These are phyloP conservation scores for Xanthorhoe designata DNA, from an alignment of 2,888 invertebrate genomes.

Conservation along the genomic window DNA sequence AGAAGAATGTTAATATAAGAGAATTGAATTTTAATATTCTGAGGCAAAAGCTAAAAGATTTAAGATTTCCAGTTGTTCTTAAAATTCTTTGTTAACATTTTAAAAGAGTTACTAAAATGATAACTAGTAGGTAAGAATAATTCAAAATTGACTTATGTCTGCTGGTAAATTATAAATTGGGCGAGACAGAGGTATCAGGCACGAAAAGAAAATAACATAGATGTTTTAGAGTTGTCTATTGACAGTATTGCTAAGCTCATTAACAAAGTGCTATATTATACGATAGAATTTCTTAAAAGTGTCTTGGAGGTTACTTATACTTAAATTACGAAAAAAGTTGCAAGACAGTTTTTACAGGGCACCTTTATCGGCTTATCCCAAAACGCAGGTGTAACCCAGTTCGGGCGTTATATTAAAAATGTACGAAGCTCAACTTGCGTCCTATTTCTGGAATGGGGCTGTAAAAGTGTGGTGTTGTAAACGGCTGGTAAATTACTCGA, in stretches of 20 bases:
- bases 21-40: slow-evolving; percentile 13
- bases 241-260: too few relatives aligned
- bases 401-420: slow-evolving; percentile 62
- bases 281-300: neutral
- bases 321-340: slow-evolving; percentile 19
- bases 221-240: too few relatives aligned
- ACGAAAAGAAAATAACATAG: too few relatives aligned
- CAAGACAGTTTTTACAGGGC: slow-evolving; percentile 21
- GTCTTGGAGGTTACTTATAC: neutral
- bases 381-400: slow-evolving; percentile 64
- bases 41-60: slow-evolving; percentile 1
- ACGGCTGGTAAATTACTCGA: slow-evolving; percentile 39
- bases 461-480: slow-evolving; percentile 44
- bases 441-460: slow-evolving; percentile 40
- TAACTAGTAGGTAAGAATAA: too few relatives aligned
- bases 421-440: slow-evolving; percentile 46
- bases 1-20: neutral
- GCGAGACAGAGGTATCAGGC: too few relatives aligned
- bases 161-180: too few relatives aligned
- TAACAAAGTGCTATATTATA: too few relatives aligned
- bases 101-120: neutral
- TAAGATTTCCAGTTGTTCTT: neutral
- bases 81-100: neutral
- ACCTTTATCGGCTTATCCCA: slow-evolving; percentile 29
- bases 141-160: too few relatives aligned